phyloP scores from a whole-genome alignment of 2,797 vertebrate genomes.

The Propithecus perrieri region DNA sequence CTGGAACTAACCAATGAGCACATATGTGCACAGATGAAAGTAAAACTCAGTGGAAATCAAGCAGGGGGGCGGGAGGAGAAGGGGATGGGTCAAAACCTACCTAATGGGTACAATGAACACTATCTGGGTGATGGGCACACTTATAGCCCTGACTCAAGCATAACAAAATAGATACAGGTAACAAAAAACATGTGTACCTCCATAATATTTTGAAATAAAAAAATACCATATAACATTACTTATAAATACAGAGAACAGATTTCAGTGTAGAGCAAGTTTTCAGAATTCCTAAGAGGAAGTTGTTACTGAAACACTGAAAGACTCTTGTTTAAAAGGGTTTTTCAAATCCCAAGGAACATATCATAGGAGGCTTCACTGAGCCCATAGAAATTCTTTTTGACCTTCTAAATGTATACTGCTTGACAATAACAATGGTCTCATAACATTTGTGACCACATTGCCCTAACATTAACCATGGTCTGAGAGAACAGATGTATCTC shows the following conservation, averaged over 20 bases:
- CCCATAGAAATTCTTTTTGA: background rate
- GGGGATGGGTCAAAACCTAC: too few species aligned
- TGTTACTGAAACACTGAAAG: background rate
- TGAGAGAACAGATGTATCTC: background rate
- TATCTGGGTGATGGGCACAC: too few species aligned
- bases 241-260: background rate
- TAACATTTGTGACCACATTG: background rate
- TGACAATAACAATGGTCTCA: background rate
- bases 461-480: background rate
- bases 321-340: background rate
- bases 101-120: too few species aligned
- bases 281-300: background rate
- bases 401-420: background rate
- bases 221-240: background rate
- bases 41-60: too few species aligned
- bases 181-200: too few species aligned
- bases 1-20: too few species aligned
- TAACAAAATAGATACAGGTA: too few species aligned
- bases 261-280: background rate
- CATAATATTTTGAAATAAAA: too few species aligned
- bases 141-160: too few species aligned
- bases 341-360: background rate
- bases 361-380: background rate
- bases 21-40: too few species aligned
- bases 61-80: too few species aligned